Conservation (phyloP, 23 tunicate genomes). For the Diplosoma virens region DNA sequence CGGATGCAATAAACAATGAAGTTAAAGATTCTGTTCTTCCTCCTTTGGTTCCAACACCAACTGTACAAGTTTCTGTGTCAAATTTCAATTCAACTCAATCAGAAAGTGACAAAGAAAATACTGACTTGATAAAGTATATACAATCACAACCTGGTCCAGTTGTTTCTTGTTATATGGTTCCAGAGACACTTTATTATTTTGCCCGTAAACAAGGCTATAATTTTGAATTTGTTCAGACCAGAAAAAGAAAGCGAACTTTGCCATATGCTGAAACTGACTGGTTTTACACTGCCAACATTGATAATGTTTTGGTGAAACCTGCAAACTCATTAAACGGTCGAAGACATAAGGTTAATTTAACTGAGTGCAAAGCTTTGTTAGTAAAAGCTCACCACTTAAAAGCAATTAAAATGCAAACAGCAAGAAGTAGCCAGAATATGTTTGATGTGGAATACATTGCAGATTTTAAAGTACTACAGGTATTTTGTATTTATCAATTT, state of each 20-base stretch:
- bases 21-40: too few relatives aligned
- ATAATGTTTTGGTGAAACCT: not conserved
- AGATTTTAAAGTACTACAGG: slow-evolving; percentile 56
- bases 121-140: not conserved
- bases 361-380: slow-evolving; percentile 38
- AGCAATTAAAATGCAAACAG: slow-evolving; percentile 40
- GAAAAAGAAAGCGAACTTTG: slow-evolving; percentile 9
- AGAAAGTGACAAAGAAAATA: too few relatives aligned
- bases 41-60: too few relatives aligned
- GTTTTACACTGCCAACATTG: slow-evolving; percentile 23
- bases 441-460: slow-evolving; percentile 87
- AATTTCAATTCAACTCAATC: too few relatives aligned
- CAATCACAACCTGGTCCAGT: slow-evolving; percentile 17
- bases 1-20: too few relatives aligned
- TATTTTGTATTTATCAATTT: slow-evolving; percentile 28
- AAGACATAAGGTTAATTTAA: not conserved
- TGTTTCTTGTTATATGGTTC: slow-evolving; percentile 31
- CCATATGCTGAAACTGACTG: slow-evolving; percentile 50
- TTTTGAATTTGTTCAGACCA: slow-evolving; percentile 14
- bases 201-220: slow-evolving; percentile 29
- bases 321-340: not conserved
- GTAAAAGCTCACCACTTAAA: slow-evolving; percentile 56
- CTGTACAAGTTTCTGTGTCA: too few relatives aligned
- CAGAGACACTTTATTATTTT: slow-evolving; percentile 20
- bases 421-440: slow-evolving; percentile 11